Evolutionary conservation across 2,888 invertebrate genomes (phyloP), one percentile per base, ranked within the genome.

Genomic region (Acrobasis suavella): DNA sequence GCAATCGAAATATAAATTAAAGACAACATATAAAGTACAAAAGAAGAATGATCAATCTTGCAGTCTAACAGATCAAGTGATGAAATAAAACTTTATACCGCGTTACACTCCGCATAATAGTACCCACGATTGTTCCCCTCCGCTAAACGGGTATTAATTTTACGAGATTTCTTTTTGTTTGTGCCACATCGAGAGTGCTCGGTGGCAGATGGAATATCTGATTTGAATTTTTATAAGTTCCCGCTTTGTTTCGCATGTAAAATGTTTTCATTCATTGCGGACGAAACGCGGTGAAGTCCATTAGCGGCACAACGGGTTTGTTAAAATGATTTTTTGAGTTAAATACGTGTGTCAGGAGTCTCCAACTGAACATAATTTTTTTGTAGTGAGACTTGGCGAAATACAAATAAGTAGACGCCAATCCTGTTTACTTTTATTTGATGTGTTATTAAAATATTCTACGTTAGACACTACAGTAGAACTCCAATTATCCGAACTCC

Each of bases 201-300:
- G 16, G 39, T 17, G 39, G 14, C 58, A 46, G 58, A 42, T 58
- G 50, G 50, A 50, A 50, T 50, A 16, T 59, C 59, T 59, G 59
- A 59, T 59, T 50, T 50, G 59, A 59, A 59, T 59, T 59, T 59
- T 50, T 59, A 59, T 59, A 50, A 59, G 38, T 39, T 17, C 17
- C 12, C 42, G 46, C 16, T 58, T 42, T 58, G 39, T 58, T 46
- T 58, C 22, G 10, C 16, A 42, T 58, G 56, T 58, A 14, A 42
- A 58, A 58, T 17, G 56, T 16, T 58, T 15, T 51, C 52, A 32
- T 52, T 52, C 52, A 52, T 52, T 32, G 52, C 37, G 22, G 52
- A 22, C 22, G 52, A 52, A 52, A 32, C 37, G 52, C 52, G 52
- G 12, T 6, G 51, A 52, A 22, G 22, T 22, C 32, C 32, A 52